A percentile compares a stretch with the other conserved stretches of the same genome.
Evolutionary conservation across 23 tunicate species (phyloP).

Genomic region (Diplosoma virens): DNA sequence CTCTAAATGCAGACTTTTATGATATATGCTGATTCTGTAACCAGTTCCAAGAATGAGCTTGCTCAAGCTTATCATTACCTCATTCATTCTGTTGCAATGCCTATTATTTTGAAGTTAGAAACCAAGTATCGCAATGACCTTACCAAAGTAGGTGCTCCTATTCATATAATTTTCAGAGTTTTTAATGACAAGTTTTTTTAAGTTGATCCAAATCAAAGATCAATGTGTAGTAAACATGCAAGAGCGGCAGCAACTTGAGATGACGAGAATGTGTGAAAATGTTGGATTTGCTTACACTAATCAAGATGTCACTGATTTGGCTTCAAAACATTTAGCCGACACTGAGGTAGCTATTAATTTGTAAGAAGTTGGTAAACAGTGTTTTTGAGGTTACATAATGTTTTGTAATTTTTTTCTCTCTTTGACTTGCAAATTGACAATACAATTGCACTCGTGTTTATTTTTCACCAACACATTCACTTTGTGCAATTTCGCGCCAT

Average conservation of each 20-base stretch:
- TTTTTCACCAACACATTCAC: no score
- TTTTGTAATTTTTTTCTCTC: no score
- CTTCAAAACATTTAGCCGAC: slow-evolving; percentile 51
- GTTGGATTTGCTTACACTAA: slow-evolving; percentile 76
- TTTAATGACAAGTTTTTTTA: background rate
- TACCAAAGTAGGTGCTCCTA: slow-evolving; percentile 43
- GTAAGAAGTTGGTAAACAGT: no score
- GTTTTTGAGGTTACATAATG: no score
- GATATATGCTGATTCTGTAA: slow-evolving; percentile 16
- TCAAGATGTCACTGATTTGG: slow-evolving; percentile 55
- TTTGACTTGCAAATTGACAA: no score
- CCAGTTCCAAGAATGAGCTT: slow-evolving; percentile 33
- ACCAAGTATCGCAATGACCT: slow-evolving; percentile 37
- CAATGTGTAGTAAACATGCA: slow-evolving; percentile 45
- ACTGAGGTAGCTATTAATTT: slow-evolving; percentile 59
- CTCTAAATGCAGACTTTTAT: slow-evolving; percentile 47
- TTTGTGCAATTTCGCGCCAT: no score
- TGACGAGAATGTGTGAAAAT: slow-evolving; percentile 80
- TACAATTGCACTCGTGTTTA: no score
- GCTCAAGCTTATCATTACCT: slow-evolving; percentile 71
- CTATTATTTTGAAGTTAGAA: slow-evolving; percentile 60
- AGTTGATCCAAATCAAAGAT: slow-evolving; percentile 50
- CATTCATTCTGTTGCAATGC: slow-evolving; percentile 88
- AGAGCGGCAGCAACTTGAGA: slow-evolving; percentile 78
- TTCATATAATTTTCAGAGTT: background rate